phyloP scores from a whole-genome alignment of 2,888 invertebrate genomes.

The Hypomecis atomaria region DNA sequence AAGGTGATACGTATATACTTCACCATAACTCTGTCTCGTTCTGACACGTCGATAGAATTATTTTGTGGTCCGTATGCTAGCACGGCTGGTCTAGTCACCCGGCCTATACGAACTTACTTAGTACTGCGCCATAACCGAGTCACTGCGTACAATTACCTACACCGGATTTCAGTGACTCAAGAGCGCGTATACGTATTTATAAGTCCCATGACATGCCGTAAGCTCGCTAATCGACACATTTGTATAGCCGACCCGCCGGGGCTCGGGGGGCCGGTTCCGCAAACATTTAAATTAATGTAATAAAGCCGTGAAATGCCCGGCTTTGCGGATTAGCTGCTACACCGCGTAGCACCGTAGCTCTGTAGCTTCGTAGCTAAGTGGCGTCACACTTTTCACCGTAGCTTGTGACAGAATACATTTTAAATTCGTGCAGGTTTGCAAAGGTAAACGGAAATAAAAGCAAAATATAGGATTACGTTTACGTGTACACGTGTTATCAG shows the following conservation, averaged over 20 bases:
- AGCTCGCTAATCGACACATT: conserved; percentile 38
- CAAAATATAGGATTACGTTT: too few relatives aligned
- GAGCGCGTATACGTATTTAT: neutral
- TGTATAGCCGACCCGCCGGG: conserved; percentile 40
- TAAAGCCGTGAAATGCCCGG: conserved; percentile 79
- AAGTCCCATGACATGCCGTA: conserved; percentile 9
- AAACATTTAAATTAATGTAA: conserved; percentile 85
- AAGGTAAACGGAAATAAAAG: too few relatives aligned
- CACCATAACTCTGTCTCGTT: too few relatives aligned
- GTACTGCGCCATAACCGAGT: too few relatives aligned
- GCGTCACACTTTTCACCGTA: conserved; percentile 40
- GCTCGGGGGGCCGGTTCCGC: conserved; percentile 60
- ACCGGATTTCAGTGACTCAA: neutral
- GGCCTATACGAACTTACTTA: too few relatives aligned
- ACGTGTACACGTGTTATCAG: too few relatives aligned
- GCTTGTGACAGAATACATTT: neutral
- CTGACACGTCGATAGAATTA: too few relatives aligned
- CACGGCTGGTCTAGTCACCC: too few relatives aligned
- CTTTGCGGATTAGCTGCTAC: conserved; percentile 63
- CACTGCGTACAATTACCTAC: too few relatives aligned
- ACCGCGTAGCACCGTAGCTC: conserved; percentile 32
- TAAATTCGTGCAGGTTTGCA: too few relatives aligned
- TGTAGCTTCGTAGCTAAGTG: conserved; percentile 43
- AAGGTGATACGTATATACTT: too few relatives aligned
- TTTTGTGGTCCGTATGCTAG: too few relatives aligned